These are phyloP conservation scores for Montipora capricornis DNA, from an alignment of 64 coral and sea anemone species.

Conservation along the genomic window DNA sequence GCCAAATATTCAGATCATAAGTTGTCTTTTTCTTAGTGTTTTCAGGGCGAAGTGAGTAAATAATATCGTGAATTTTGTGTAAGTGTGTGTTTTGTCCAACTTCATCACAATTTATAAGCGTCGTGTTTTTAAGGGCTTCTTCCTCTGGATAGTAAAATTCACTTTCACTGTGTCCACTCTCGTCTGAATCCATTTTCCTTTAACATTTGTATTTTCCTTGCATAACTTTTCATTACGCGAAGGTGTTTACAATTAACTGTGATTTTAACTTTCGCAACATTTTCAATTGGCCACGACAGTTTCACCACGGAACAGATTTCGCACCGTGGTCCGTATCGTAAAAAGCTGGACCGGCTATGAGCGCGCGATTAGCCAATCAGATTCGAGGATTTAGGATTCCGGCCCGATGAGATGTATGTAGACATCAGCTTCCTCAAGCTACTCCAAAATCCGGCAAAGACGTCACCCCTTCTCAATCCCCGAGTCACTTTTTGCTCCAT, in stretches of 20 bases:
- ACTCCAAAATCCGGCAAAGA: no score
- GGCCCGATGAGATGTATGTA: no score
- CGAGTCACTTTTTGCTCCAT: no score
- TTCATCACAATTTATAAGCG: no score
- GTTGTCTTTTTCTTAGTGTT: conserved; percentile 54
- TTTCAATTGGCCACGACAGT: no score
- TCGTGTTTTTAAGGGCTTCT: neutral
- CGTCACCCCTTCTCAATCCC: no score
- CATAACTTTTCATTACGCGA: neutral
- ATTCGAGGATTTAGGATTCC: no score
- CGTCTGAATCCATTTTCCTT: neutral
- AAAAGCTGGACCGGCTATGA: no score
- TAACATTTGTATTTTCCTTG: neutral
- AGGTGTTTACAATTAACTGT: neutral
- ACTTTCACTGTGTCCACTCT: neutral
- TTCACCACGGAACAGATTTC: no score
- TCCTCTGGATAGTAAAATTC: conserved; percentile 35
- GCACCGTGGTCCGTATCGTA: no score
- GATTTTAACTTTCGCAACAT: neutral
- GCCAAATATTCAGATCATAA: conserved; percentile 50
- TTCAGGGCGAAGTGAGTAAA: neutral
- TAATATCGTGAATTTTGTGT: conserved; percentile 17
- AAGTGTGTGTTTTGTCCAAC: neutral
- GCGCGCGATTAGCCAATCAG: no score
- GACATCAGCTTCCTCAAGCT: no score